These are phyloP conservation scores for Corythoichthys intestinalis DNA, from an alignment of 2,113 vertebrate genomes.

Conservation along the genomic window DNA sequence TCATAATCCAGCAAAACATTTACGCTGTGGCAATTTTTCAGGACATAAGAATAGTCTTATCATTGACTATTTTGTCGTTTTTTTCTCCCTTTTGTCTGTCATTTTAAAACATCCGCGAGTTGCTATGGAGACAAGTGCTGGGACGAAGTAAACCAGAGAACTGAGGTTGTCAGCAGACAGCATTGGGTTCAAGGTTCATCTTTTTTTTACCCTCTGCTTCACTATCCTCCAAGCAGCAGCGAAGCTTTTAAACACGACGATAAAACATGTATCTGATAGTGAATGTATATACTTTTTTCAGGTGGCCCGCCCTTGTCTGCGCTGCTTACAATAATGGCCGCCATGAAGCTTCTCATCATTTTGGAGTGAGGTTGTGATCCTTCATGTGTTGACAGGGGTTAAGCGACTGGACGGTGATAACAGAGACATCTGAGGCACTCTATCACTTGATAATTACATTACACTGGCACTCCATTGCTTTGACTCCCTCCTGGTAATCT, in stretches of 20 bases:
- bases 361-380: conserved; percentile 31
- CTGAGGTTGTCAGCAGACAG: conserved; percentile 52
- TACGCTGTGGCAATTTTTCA: neutral
- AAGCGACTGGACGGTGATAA: conserved; percentile 70
- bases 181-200: conserved; percentile 16
- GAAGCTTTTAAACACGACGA: neutral
- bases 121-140: conserved; percentile 68
- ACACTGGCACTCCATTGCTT: conserved; percentile 63
- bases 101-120: conserved; percentile 57
- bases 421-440: conserved; percentile 62
- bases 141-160: conserved; percentile 54
- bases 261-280: neutral
- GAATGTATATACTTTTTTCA: neutral
- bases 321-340: neutral
- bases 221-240: neutral
- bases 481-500: conserved; percentile 63
- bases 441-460: conserved; percentile 72
- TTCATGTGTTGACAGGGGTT: conserved; percentile 66
- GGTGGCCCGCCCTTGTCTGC: neutral
- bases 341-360: conserved; percentile 2
- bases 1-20: neutral
- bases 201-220: neutral
- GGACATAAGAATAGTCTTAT: neutral
- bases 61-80: conserved; percentile 34
- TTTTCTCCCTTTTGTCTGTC: conserved; percentile 54